Base-by-base conservation (phyloP, 2,888 invertebrate genomes). In the Stictocephala bisonia region DNA sequence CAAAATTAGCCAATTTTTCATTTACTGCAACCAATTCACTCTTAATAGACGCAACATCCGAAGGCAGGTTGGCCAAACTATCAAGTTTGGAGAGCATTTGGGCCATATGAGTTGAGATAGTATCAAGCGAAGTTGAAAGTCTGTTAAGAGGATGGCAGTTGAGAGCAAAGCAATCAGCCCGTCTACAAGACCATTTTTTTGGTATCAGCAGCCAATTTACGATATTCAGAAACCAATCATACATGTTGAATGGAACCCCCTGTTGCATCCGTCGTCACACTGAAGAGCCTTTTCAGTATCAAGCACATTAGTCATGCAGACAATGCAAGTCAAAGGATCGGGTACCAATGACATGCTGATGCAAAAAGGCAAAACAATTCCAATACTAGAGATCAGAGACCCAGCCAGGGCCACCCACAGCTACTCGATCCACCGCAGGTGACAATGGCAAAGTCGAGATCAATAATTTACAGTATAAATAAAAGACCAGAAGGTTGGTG, bases 171-270 rank as follows among this genome's bases (percentile, higher is more conserved):
- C 51, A 51, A 51, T 51, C 51, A 51, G 4, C 7, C 24, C 20
- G 18, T n/a, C 15, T 44, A n/a, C 44, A 51, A 24, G n/a, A 20
- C 51, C 51, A 51, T 22, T 7, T 51, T 18, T 6, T 51, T n/a
- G n/a, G n/a, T n/a, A n/a, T n/a, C n/a, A n/a, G n/a, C n/a, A n/a
- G n/a, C 51, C 22, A 51, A 24, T 22, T 18, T 51, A 7, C n/a
- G 51, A 22, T 51, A 51, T 51, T 51, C 51, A 7, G 24, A 51
- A n/a, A 22, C 51, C 22, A 24, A 20, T 51, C n/a, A 51, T 24
- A n/a, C 18, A 51, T n/a, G 44, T 15, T 6, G 44, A 9, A 44
- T 44, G 44, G 15, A 44, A 44, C 44, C 44, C 18, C 24, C 51
- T n/a, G 24, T 51, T 6, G 24, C 51, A 51, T 7, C 24, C 4